Conservation (phyloP, 2,797 vertebrate species). For the Hydrolagus colliei region DNA sequence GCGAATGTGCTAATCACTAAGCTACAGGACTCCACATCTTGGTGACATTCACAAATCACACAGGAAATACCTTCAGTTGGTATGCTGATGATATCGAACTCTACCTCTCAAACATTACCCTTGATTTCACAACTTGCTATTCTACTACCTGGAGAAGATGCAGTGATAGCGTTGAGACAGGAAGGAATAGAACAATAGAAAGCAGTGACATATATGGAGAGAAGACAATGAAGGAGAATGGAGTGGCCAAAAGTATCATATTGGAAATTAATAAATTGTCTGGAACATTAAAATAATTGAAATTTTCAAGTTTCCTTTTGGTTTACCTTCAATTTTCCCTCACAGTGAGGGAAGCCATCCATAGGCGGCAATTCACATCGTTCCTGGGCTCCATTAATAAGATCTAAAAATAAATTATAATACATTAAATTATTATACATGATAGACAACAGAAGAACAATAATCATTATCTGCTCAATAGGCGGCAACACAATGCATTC, state of each 20-base stretch:
- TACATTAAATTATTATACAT: background rate
- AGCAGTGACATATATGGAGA: too few species aligned
- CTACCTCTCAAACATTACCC: too few species aligned
- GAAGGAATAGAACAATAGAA: too few species aligned
- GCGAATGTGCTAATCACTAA: too few species aligned
- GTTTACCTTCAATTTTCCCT: constrained; percentile 87
- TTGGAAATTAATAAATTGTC: background rate
- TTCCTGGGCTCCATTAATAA: constrained; percentile 95
- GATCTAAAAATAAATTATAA: constrained; percentile 64
- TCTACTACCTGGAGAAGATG: too few species aligned
- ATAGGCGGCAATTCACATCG: constrained; percentile 91
- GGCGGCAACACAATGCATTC: background rate
- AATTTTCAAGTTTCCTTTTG: background rate
- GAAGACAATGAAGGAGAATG: background rate
- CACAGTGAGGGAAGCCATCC: constrained; percentile 97
- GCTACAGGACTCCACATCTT: too few species aligned
- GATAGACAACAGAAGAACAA: background rate
- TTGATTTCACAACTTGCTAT: too few species aligned
- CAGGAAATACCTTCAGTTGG: too few species aligned
- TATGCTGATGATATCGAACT: too few species aligned
- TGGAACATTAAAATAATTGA: background rate
- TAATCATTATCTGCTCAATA: background rate
- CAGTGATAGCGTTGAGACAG: too few species aligned
- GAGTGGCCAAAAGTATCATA: background rate
- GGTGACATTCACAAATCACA: too few species aligned